Conservation (phyloP, 2,113 vertebrate species). For the Cynoglossus semilaevis region DNA sequence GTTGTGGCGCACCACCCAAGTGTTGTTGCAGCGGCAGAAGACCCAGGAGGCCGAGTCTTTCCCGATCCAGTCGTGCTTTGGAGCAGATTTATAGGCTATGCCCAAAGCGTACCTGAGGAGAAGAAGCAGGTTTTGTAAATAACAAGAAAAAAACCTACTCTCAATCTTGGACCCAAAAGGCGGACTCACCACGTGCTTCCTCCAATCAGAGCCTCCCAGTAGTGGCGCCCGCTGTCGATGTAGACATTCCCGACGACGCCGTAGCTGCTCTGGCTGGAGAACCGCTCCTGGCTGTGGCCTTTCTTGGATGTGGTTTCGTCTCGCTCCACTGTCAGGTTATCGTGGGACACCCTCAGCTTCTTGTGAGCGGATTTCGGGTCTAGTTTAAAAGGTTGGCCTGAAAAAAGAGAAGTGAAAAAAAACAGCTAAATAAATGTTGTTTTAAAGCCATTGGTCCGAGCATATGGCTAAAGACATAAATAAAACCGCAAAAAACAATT, state of each 20-base stretch:
- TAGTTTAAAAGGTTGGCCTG: slow-evolving; percentile 97
- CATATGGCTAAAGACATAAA: too few relatives aligned
- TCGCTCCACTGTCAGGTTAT: slow-evolving; percentile 94
- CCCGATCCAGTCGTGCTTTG: slow-evolving; percentile 96
- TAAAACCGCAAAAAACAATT: too few relatives aligned
- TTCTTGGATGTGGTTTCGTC: slow-evolving; percentile 97
- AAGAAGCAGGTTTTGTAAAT: neutral
- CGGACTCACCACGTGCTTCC: slow-evolving; percentile 90
- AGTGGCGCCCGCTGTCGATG: slow-evolving; percentile 96
- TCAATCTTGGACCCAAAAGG: neutral
- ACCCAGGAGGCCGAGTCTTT: slow-evolving; percentile 97
- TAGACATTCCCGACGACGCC: slow-evolving; percentile 94
- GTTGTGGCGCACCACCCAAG: slow-evolving; percentile 94
- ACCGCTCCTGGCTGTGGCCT: slow-evolving; percentile 93
- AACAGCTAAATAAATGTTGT: too few relatives aligned
- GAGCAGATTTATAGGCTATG: slow-evolving; percentile 93
- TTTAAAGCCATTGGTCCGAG: too few relatives aligned
- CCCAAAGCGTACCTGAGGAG: slow-evolving; percentile 91
- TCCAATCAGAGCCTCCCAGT: slow-evolving; percentile 97
- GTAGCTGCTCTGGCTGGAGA: slow-evolving; percentile 92
- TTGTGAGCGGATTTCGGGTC: slow-evolving; percentile 96
- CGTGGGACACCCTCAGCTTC: slow-evolving; percentile 95
- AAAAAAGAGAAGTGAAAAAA: neutral
- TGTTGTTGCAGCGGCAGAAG: slow-evolving; percentile 94
- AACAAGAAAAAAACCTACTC: too few relatives aligned